Evolutionary conservation across 2,888 invertebrate genomes (phyloP).

Genomic region (Atrina japonica): DNA sequence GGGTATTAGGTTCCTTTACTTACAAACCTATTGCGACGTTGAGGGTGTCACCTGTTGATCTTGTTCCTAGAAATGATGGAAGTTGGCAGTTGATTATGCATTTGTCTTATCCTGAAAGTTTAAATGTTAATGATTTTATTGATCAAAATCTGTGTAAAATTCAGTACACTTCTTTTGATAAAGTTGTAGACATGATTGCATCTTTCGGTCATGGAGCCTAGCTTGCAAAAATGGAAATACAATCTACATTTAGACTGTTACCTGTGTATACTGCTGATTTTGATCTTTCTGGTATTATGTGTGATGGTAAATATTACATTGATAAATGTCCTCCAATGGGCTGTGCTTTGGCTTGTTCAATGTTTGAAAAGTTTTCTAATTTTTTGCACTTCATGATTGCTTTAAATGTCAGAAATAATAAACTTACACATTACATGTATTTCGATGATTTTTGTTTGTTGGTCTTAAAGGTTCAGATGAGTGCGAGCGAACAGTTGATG

Average conservation of each 20-base stretch:
- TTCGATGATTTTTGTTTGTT: no score
- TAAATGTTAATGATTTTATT: conserved; percentile 12
- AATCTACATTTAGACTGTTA: conserved; percentile 15
- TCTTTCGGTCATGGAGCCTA: not conserved
- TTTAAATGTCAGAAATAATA: no score
- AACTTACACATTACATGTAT: no score
- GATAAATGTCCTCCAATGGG: conserved; percentile 22
- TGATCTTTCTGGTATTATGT: conserved; percentile 13
- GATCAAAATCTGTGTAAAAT: conserved; percentile 10
- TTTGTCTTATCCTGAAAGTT: conserved; percentile 3
- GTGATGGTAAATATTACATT: conserved; percentile 11
- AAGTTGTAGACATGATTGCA: conserved; percentile 8
- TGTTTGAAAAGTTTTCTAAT: conserved; percentile 23
- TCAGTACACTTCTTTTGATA: conserved; percentile 20
- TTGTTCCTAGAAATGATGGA: conserved; percentile 17
- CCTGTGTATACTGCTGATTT: conserved; percentile 13
- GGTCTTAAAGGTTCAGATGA: no score
- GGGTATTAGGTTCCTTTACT: no score
- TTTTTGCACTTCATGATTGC: conserved; percentile 20
- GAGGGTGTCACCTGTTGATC: not conserved
- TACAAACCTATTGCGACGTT: no score
- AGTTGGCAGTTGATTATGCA: conserved; percentile 13
- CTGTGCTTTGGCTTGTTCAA: conserved; percentile 18
- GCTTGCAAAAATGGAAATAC: conserved; percentile 7
- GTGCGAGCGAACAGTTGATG: no score